These are phyloP conservation scores for Geococcyx californianus DNA, from an alignment of 2,113 vertebrate species.

Conservation along the genomic window DNA sequence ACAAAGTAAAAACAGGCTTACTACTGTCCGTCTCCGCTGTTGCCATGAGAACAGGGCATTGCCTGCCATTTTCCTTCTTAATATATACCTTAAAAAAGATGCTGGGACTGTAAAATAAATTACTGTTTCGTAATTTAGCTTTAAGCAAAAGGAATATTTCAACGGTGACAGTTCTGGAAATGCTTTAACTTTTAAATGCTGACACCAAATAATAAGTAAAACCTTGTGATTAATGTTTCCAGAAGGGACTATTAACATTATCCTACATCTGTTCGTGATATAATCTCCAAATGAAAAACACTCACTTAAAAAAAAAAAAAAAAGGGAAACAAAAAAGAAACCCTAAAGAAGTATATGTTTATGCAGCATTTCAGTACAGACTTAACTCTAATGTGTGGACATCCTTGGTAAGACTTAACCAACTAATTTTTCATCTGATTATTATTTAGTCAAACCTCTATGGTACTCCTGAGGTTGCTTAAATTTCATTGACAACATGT, in stretches of 20 bases:
- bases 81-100: slow-evolving; percentile 1
- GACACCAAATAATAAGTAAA: slow-evolving; percentile 80
- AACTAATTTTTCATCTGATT: slow-evolving; percentile 75
- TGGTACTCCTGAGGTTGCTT: slow-evolving; percentile 72
- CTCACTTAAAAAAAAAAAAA: slow-evolving; percentile 29
- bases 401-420: slow-evolving; percentile 71
- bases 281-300: slow-evolving; percentile 82
- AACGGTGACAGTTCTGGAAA: slow-evolving; percentile 80
- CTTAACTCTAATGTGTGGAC: slow-evolving; percentile 70
- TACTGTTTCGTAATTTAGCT: slow-evolving; percentile 59
- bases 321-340: not conserved
- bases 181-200: slow-evolving; percentile 79
- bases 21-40: not conserved
- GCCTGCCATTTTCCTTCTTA: slow-evolving; percentile 44
- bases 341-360: slow-evolving; percentile 49
- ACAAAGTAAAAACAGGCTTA: not conserved
- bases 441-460: slow-evolving; percentile 73
- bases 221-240: slow-evolving; percentile 80
- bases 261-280: slow-evolving; percentile 83
- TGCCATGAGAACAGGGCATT: not conserved
- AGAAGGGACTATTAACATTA: slow-evolving; percentile 79
- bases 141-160: slow-evolving; percentile 75
- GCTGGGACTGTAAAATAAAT: slow-evolving; percentile 60
- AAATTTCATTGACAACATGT: slow-evolving; percentile 72
- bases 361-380: slow-evolving; percentile 68